A percentile compares a stretch with the other conserved stretches of the same genome.
These are phyloP conservation scores for Melikaiella ostensackeni DNA, from an alignment of 2,888 invertebrate genomes.

Conservation along the genomic window DNA sequence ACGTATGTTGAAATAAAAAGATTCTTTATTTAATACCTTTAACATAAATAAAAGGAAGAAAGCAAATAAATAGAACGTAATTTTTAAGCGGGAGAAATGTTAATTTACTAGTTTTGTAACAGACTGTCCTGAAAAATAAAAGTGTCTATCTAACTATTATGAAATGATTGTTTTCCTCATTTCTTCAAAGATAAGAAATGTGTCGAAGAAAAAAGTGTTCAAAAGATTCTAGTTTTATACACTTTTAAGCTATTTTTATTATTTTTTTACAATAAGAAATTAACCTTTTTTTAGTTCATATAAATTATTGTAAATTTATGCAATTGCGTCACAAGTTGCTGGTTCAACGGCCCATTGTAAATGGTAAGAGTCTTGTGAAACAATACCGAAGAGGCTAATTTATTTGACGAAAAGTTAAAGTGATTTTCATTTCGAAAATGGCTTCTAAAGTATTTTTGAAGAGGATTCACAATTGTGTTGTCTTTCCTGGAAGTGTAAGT, in stretches of 20 bases:
- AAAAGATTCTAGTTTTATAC: not conserved
- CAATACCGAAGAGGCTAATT: not conserved
- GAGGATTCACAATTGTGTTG: not conserved
- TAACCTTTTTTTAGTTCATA: not conserved
- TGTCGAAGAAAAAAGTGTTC: not conserved
- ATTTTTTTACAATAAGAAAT: not conserved
- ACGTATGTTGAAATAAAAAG: too few relatives aligned
- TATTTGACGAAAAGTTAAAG: not conserved
- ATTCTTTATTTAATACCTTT: too few relatives aligned
- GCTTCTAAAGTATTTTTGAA: conserved; percentile 26
- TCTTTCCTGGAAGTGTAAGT: conserved; percentile 14
- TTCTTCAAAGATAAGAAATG: too few relatives aligned
- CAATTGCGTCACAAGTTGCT: not conserved
- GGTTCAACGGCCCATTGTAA: conserved; percentile 4
- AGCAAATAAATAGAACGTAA: too few relatives aligned
- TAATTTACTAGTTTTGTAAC: too few relatives aligned
- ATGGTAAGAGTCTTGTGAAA: conserved; percentile 6
- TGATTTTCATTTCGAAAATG: conserved; percentile 25
- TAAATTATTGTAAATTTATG: conserved; percentile 19
- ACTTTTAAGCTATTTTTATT: not conserved
- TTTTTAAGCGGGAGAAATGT: too few relatives aligned
- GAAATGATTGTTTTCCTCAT: too few relatives aligned
- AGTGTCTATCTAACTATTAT: too few relatives aligned
- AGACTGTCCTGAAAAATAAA: not conserved
- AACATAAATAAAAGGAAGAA: too few relatives aligned